Evolutionary conservation across 2,888 invertebrate species (phyloP).

Genomic region (Sphaerophoria taeniata): DNA sequence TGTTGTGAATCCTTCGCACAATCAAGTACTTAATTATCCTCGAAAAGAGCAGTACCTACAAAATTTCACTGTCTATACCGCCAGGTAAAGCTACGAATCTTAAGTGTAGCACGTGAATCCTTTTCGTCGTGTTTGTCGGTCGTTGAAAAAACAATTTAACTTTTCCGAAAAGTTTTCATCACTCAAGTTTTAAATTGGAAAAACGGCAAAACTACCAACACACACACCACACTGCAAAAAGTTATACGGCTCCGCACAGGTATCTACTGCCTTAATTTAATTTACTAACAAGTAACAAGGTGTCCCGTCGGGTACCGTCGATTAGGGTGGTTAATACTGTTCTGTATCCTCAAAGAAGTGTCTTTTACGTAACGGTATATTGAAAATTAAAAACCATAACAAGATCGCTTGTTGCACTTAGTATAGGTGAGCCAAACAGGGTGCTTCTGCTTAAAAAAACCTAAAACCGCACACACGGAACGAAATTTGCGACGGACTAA

Average conservation of each 20-base stretch:
- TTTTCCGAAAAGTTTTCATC: slow-evolving; percentile 71
- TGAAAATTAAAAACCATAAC: slow-evolving; percentile 12
- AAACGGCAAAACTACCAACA: slow-evolving; percentile 61
- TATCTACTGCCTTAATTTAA: slow-evolving; percentile 48
- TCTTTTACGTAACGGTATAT: slow-evolving; percentile 48
- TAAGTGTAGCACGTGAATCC: slow-evolving; percentile 7
- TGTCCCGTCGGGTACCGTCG: neutral
- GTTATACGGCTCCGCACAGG: slow-evolving; percentile 50
- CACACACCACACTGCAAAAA: slow-evolving; percentile 41
- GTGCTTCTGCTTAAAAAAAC: slow-evolving; percentile 14
- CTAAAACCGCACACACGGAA: slow-evolving; percentile 41
- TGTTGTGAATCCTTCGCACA: slow-evolving; percentile 73
- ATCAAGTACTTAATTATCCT: slow-evolving; percentile 80
- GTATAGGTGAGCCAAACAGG: neutral
- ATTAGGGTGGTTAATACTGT: neutral
- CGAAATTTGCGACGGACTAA: slow-evolving; percentile 25
- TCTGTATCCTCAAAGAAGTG: slow-evolving; percentile 33
- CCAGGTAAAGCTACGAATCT: slow-evolving; percentile 41
- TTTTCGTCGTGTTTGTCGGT: slow-evolving; percentile 35
- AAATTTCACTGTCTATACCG: slow-evolving; percentile 38
- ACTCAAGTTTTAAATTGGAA: slow-evolving; percentile 71
- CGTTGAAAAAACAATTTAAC: slow-evolving; percentile 69
- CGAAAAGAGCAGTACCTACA: slow-evolving; percentile 75
- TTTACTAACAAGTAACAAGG: slow-evolving; percentile 51
- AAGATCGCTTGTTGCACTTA: slow-evolving; percentile 68